These are phyloP conservation scores for Salvelinus alpinus DNA, from an alignment of 2,113 vertebrate genomes.

Conservation along the genomic window DNA sequence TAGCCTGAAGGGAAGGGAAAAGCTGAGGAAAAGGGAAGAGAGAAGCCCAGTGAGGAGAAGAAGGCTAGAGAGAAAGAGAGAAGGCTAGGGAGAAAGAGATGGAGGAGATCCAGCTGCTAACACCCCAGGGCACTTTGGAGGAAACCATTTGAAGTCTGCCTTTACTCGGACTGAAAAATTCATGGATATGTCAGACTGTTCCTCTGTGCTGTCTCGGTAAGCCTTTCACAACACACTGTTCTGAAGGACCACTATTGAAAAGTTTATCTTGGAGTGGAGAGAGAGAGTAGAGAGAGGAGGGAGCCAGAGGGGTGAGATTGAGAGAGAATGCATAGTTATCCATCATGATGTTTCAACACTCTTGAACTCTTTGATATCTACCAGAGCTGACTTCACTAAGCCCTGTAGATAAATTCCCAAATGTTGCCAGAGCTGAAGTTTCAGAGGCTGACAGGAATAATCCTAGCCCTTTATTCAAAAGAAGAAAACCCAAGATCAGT, in stretches of 20 bases:
- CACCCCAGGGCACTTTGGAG: constrained; percentile 24
- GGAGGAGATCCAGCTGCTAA: constrained; percentile 30
- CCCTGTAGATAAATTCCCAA: constrained; percentile 26
- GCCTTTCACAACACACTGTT: constrained; percentile 22
- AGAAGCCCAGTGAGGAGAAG: not conserved
- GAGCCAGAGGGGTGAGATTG: constrained; percentile 6
- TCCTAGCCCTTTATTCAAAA: constrained; percentile 16
- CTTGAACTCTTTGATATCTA: constrained; percentile 32
- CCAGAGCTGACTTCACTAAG: constrained; percentile 22
- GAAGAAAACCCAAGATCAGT: not conserved
- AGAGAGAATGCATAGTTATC: constrained; percentile 38
- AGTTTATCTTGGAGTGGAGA: constrained; percentile 26
- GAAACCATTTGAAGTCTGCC: constrained; percentile 35
- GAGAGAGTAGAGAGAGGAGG: not conserved
- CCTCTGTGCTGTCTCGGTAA: constrained; percentile 17
- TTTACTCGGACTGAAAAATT: constrained; percentile 28
- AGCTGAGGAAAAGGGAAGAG: constrained; percentile 5
- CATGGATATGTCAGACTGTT: constrained; percentile 25
- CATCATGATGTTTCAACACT: constrained; percentile 15
- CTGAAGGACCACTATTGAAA: constrained; percentile 24
- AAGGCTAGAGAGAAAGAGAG: not conserved
- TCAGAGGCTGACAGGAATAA: constrained; percentile 20
- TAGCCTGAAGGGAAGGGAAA: not conserved
- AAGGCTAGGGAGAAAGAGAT: not conserved
- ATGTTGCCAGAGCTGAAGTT: constrained; percentile 29